Base-by-base conservation (phyloP, 37 sponge, comb jelly and placozoan genomes). In the Petrosia ficiformis region DNA sequence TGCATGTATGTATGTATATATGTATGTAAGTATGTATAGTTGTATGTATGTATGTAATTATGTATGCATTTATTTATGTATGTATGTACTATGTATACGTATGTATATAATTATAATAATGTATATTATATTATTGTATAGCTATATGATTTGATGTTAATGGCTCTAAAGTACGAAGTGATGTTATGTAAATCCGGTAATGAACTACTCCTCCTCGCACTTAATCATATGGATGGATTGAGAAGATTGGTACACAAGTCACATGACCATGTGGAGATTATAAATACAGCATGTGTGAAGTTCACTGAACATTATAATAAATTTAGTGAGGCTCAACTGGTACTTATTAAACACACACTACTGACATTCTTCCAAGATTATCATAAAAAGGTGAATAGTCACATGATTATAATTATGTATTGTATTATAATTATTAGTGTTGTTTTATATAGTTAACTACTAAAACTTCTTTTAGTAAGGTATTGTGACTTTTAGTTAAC, bases 101-200 rank as follows among this genome's bases (percentile, higher is more conserved):
- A n/a, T n/a, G n/a, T n/a, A n/a, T n/a, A n/a, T n/a, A n/a, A n/a
- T n/a, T n/a, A n/a, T n/a, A n/a, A n/a, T n/a, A n/a, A n/a, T n/a
- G n/a, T n/a, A n/a, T 14, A 35, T 59, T 57, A 35, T 59, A 32
- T 44, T 10, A 11, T 59, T 38, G 68, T 67, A 0, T 65, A 95
- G 89, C 91, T 96, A 1, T 96, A 84, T 39, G 97, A 96, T 52
- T 81, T 96, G 57, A 96, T 96, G 94, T 36, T 84, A 22, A 96
- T 96, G 97, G 86, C 97, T 1, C 65, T 87, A 73, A 96, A 96
- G 59, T 88, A 96, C 58, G 91, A 96, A 90, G 95, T 97, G 6
- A 78, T 91, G 38, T 59, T 89, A 32, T 89, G 95, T 52, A 76
- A 68, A 25, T 57, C 70, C 24, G 91, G 89, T 8, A 80, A 87